Evolutionary conservation across 2,888 invertebrate species (phyloP).

Genomic region (Cephus runcator): DNA sequence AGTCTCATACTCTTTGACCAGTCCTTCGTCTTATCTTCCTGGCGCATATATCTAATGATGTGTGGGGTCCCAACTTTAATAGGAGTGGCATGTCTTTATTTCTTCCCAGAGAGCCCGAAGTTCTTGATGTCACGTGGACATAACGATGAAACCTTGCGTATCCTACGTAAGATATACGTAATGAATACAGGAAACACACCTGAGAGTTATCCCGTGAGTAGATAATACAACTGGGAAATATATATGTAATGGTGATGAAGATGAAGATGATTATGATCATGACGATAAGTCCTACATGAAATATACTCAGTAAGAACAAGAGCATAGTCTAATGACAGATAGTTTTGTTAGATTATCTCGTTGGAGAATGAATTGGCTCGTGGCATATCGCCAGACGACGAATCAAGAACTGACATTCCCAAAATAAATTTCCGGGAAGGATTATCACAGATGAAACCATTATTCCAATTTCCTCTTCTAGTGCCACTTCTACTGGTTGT

Average conservation of each 20-base stretch:
- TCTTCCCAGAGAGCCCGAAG: slow-evolving; percentile 82
- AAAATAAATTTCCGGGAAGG: slow-evolving; percentile 69
- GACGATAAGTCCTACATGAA: not conserved
- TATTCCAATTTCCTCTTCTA: slow-evolving; percentile 74
- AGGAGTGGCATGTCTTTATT: slow-evolving; percentile 65
- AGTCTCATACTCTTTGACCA: slow-evolving; percentile 63
- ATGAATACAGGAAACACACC: slow-evolving; percentile 71
- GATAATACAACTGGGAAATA: slow-evolving; percentile 11
- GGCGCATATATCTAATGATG: slow-evolving; percentile 65
- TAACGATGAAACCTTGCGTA: slow-evolving; percentile 73
- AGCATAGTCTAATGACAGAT: not conserved
- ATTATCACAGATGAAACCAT: slow-evolving; percentile 72
- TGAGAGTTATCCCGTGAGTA: slow-evolving; percentile 4
- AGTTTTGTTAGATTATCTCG: slow-evolving; percentile 18
- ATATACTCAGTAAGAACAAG: not conserved
- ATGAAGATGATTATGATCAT: not conserved
- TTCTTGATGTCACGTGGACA: slow-evolving; percentile 78
- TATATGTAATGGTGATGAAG: not conserved
- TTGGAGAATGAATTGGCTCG: slow-evolving; percentile 21
- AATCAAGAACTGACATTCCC: slow-evolving; percentile 60
- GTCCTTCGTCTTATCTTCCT: slow-evolving; percentile 64
- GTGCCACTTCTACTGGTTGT: slow-evolving; percentile 73
- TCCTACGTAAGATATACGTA: slow-evolving; percentile 74
- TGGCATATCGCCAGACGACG: slow-evolving; percentile 51
- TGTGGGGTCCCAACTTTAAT: slow-evolving; percentile 74